Base-by-base conservation (phyloP, 1,140 invertebrate species). In the Elysia chlorotica region DNA sequence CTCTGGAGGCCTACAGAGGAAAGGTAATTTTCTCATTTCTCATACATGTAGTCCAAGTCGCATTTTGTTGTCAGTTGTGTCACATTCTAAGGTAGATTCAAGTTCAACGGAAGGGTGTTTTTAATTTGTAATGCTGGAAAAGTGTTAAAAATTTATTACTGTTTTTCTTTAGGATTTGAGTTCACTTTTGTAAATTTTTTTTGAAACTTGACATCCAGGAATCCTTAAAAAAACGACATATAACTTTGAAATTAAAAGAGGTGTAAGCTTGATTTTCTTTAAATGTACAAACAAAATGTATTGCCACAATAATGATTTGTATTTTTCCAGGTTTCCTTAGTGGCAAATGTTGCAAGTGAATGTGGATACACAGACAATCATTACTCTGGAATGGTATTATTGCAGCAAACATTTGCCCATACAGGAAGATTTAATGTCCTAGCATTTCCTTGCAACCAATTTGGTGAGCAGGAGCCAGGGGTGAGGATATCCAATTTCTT, bases 401-500 rank as follows among this genome's bases (percentile, higher is more conserved):
- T 96, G 6, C 91, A 94, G 81, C 89, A 93, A 54, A 91, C 82
- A 23, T 82, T 90, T 85, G 36, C 91, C 92, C 36, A 83, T 79
- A 19, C 86, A 90, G 77, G 92, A 92, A 31, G 87, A 95, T 73
- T 90, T 90, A 80, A 94, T 57, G 79, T 87, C 14, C 65, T 87
- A 59, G 96, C 92, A 2, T 98, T 98, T 87, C 96, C 96, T 0
- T 97, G 95, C 82, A 97, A 98, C 87, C 95, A 98, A 83, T 98
- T 98, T 87, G 91, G 89, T n/a, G 88, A 89, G 0, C 95, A 92
- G 81, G 88, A 87, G 76, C 86, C 86, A 54, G 75, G 74, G 62
- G 86, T 87, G 77, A 76, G n/a, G n/a, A n/a, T n/a, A n/a, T n/a
- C n/a, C n/a, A n/a, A n/a, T n/a, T n/a, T n/a, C n/a, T n/a, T n/a